Evolutionary conservation across 2,113 vertebrate species (phyloP).

Genomic region (Ammospiza nelsoni): DNA sequence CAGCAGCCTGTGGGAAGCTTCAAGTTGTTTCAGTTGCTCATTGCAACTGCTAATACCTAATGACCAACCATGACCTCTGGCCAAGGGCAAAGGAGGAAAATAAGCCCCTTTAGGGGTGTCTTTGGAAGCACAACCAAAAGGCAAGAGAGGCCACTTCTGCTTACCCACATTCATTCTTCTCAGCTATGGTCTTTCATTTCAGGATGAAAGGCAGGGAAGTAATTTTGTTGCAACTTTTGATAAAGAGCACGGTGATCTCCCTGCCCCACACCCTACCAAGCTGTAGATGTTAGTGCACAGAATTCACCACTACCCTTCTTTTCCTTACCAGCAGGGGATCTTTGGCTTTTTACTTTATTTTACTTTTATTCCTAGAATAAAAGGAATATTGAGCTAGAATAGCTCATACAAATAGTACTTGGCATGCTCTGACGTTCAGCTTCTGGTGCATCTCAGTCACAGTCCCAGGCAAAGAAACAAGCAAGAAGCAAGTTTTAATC

Average conservation of each 20-base stretch:
- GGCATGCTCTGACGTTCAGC: background rate
- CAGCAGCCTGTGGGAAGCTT: conserved; percentile 27
- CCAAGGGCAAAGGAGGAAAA: background rate
- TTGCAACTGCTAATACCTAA: background rate
- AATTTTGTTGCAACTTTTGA: background rate
- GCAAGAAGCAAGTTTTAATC: background rate
- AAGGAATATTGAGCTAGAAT: no score
- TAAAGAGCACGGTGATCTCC: background rate
- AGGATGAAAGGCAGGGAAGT: background rate
- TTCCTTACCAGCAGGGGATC: background rate
- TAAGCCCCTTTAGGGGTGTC: background rate
- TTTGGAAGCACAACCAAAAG: background rate
- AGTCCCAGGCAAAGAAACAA: background rate
- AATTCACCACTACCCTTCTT: background rate
- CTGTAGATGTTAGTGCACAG: background rate
- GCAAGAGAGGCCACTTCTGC: background rate
- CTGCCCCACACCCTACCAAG: background rate
- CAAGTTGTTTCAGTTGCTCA: background rate
- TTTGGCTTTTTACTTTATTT: background rate
- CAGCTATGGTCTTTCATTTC: background rate
- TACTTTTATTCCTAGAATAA: background rate
- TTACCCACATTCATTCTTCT: background rate
- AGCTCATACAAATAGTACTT: background rate
- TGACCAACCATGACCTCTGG: background rate
- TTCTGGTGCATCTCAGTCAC: background rate